Evolutionary conservation across 1,140 invertebrate species (phyloP).

Genomic region (Varroa destructor): DNA sequence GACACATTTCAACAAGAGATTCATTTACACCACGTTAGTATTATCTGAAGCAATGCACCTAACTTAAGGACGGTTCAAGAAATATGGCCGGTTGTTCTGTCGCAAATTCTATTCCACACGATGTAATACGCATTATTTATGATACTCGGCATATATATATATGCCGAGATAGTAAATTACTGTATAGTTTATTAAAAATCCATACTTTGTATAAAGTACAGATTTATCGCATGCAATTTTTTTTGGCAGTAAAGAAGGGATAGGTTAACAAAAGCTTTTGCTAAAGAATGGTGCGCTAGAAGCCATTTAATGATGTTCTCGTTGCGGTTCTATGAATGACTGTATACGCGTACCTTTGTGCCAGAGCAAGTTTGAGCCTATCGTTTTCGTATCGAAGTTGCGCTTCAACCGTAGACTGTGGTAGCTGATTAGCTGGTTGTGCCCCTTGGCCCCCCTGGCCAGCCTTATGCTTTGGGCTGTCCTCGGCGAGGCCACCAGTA

Average conservation of each 20-base stretch:
- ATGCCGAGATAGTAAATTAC: too few species aligned
- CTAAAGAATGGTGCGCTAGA: too few species aligned
- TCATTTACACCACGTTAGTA: too few species aligned
- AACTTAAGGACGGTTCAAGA: neutral
- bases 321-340: too few species aligned
- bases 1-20: neutral
- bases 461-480: constrained; percentile 51
- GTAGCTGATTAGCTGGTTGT: constrained; percentile 31
- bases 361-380: constrained; percentile 78
- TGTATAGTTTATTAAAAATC: too few species aligned
- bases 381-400: constrained; percentile 96
- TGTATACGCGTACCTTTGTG: constrained; percentile 59
- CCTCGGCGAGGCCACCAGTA: constrained; percentile 37
- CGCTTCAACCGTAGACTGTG: constrained; percentile 52
- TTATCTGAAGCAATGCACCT: neutral
- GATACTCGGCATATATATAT: too few species aligned
- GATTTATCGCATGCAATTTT: too few species aligned
- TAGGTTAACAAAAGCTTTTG: too few species aligned
- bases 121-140: too few species aligned
- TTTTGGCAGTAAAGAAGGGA: too few species aligned
- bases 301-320: too few species aligned
- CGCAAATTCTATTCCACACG: neutral
- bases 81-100: neutral
- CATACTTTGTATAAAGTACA: too few species aligned
- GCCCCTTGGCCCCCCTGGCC: constrained; percentile 36